These are phyloP conservation scores for Agrilus cyanescens DNA, from an alignment of 2,888 invertebrate genomes.

Conservation along the genomic window DNA sequence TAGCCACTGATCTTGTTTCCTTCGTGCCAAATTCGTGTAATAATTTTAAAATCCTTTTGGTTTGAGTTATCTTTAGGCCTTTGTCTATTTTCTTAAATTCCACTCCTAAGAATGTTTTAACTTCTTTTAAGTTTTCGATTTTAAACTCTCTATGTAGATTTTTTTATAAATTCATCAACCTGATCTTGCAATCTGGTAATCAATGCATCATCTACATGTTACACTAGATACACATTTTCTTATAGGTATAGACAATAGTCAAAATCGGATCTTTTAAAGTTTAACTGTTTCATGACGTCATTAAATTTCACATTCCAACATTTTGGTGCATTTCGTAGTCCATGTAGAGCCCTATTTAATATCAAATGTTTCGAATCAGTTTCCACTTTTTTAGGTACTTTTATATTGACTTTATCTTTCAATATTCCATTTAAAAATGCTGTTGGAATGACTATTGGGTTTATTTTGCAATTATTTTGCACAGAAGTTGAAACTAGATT, in stretches of 20 bases:
- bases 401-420: constrained; percentile 6
- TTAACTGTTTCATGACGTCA: constrained; percentile 1
- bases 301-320: constrained; percentile 7
- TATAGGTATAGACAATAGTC: constrained; percentile 6
- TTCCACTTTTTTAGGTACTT: constrained; percentile 5
- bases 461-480: constrained; percentile 5
- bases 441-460: constrained; percentile 10
- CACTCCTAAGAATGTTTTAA: constrained; percentile 4
- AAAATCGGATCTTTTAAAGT: constrained; percentile 4
- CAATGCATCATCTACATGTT: too few species aligned
- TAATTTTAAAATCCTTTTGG: constrained; percentile 1
- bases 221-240: constrained; percentile 2
- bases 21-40: constrained; percentile 4
- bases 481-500: not conserved
- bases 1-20: constrained; percentile 4
- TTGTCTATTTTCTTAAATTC: not conserved
- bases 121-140: constrained; percentile 1
- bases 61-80: too few species aligned
- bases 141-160: constrained; percentile 3
- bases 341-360: constrained; percentile 7
- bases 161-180: too few species aligned
- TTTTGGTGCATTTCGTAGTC: constrained; percentile 6
- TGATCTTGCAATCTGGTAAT: too few species aligned
- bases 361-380: too few species aligned
- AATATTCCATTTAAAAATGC: too few species aligned